These are phyloP conservation scores for Platysternon megacephalum DNA, from an alignment of 2,113 vertebrate genomes.

Conservation along the genomic window DNA sequence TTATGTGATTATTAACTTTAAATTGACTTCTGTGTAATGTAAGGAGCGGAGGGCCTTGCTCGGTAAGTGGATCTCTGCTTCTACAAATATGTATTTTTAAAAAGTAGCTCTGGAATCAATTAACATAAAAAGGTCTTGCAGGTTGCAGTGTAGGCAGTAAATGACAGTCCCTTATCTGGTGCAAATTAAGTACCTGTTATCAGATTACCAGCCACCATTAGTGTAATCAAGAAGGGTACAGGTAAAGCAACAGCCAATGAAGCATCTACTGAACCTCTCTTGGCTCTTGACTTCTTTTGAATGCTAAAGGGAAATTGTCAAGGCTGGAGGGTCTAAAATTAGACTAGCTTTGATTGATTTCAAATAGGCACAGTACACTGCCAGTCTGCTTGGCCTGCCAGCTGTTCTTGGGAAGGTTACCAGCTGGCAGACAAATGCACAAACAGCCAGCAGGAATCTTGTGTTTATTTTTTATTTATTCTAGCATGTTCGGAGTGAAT, in stretches of 20 bases:
- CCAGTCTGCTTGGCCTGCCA: neutral
- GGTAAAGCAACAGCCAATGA: neutral
- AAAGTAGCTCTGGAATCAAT: too few relatives aligned
- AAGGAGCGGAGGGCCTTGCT: neutral
- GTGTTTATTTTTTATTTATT: neutral
- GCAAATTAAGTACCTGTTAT: neutral
- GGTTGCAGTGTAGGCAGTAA: neutral
- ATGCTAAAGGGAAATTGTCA: neutral
- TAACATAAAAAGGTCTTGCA: neutral
- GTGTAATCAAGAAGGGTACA: neutral
- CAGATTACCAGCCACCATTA: fast-evolving
- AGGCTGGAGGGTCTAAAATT: neutral
- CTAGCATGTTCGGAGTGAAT: neutral
- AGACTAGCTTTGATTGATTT: neutral
- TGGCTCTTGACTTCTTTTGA: neutral
- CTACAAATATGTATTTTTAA: neutral
- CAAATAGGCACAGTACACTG: neutral
- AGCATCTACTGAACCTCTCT: neutral
- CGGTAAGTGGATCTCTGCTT: neutral
- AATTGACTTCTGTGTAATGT: fast-evolving
- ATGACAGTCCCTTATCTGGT: neutral
- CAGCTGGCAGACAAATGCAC: neutral
- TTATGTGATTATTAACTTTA: neutral
- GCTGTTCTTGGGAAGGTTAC: neutral
- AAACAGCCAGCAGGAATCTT: neutral